These are phyloP conservation scores for Conchocele bisecta DNA, from an alignment of 2,888 invertebrate species.

Conservation along the genomic window DNA sequence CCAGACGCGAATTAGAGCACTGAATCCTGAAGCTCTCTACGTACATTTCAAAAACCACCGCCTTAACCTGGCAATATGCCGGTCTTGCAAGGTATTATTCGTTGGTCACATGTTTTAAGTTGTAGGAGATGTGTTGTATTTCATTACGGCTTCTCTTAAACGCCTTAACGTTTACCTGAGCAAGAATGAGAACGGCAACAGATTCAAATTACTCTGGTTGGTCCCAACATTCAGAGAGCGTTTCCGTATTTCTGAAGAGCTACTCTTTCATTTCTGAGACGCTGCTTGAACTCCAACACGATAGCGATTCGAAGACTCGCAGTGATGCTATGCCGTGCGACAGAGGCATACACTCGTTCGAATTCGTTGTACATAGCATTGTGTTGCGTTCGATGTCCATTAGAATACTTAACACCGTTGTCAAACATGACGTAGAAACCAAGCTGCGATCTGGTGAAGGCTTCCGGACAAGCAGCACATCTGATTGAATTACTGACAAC, in stretches of 20 bases:
- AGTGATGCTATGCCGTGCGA: no score
- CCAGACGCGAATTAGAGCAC: conserved; percentile 8
- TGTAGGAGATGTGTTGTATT: conserved; percentile 17
- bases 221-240: conserved; percentile 14
- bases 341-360: no score
- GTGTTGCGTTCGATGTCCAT: conserved; percentile 6
- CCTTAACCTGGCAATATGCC: conserved; percentile 27
- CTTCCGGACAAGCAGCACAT: conserved; percentile 12
- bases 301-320: no score
- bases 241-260: not conserved
- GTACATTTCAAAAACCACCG: conserved; percentile 17
- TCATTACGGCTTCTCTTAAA: conserved; percentile 11
- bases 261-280: conserved; percentile 4
- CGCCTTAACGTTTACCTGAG: not conserved
- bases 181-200: not conserved
- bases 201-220: not conserved
- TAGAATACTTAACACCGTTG: conserved; percentile 13
- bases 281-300: not conserved
- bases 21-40: conserved; percentile 9
- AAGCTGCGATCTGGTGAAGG: conserved; percentile 18
- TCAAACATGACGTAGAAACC: conserved; percentile 22
- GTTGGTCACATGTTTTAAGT: conserved; percentile 16
- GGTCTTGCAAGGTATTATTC: conserved; percentile 12
- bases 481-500: conserved; percentile 3
- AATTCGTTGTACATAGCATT: conserved; percentile 8